Evolutionary conservation across 2,888 invertebrate genomes (phyloP), one percentile per base, ranked within the genome.

Genomic region (Leucophenga maculata): DNA sequence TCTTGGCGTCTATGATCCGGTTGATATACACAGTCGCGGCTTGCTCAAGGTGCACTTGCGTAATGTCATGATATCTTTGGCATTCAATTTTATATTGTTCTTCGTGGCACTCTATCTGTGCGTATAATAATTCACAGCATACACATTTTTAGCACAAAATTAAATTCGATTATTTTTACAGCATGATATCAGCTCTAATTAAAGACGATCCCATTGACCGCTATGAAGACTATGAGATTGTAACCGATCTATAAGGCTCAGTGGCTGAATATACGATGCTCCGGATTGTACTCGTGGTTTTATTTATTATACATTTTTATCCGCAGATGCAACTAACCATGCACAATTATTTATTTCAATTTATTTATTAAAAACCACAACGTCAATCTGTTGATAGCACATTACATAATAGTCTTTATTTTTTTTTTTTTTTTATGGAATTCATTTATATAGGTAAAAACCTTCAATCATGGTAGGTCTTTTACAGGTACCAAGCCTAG

Each of bases 41-140:
- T 93, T 95, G 86, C 89, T 97, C 14, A 96, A 94, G 87, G 92
- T 91, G 76, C 96, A 97, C 85, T 92, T 96, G 88, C 91, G 94
- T 78, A 94, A 97, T 89, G 94, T 95, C 78, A 93, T 97, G 92
- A 93, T 97, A 72, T 92, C 95, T 87, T 90, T 98, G 82, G 96
- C 93, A 76, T 96, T 94, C 89, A 97, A 97, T 89, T 91, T 98
- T 74, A 87, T 96, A 74, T 94, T 95, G 89, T 98, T 98, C 90
- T 98, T 98, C 85, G 91, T 96, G 72, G 97, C 95, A 88, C 90
- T 97, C 52, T 98, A 97, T 88, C 95, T 95, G 95, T 95, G 87
- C 90, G 91, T 89, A 71, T 13, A 16, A 39, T 32, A 8, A 16
- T 13, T 2, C 14, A 14, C 1, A 66, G 67, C 39, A 6, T 11